A percentile compares a stretch with the other conserved stretches of the same genome.
These are phyloP conservation scores for Neoarius graeffei DNA, from an alignment of 2,113 vertebrate species.

Conservation along the genomic window DNA sequence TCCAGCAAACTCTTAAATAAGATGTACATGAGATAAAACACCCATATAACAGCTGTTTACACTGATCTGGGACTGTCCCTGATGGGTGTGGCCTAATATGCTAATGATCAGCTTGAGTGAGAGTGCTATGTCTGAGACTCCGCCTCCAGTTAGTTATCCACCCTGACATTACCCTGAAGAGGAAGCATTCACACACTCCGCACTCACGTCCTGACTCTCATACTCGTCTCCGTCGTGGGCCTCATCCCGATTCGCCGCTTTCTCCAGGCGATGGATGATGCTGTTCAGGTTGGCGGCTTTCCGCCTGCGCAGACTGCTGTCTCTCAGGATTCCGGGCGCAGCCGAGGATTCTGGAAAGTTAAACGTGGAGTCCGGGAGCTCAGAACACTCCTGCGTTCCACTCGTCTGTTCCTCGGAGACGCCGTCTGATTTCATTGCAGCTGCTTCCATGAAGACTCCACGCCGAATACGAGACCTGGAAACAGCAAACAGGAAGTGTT, in stretches of 20 bases:
- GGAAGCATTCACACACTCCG: background rate
- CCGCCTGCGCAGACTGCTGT: constrained; percentile 91
- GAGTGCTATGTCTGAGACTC: background rate
- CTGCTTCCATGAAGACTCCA: constrained; percentile 95
- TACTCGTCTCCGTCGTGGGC: constrained; percentile 84
- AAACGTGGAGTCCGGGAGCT: constrained; percentile 76
- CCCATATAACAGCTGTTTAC: background rate
- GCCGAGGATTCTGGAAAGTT: constrained; percentile 84
- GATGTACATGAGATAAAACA: background rate
- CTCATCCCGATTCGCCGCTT: constrained; percentile 87
- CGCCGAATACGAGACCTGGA: constrained; percentile 94
- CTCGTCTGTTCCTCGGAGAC: constrained; percentile 82
- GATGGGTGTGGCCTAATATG: background rate
- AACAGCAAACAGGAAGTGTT: constrained; percentile 59
- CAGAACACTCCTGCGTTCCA: constrained; percentile 69
- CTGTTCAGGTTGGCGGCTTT: constrained; percentile 93
- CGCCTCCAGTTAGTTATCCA: background rate
- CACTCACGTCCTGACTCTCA: constrained; percentile 45
- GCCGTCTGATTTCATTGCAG: constrained; percentile 77
- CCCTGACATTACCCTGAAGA: background rate
- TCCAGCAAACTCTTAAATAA: background rate
- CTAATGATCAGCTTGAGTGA: background rate
- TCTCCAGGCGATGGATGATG: constrained; percentile 92
- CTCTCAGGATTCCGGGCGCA: constrained; percentile 85
- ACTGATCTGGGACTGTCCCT: background rate